Evolutionary conservation across 2,113 vertebrate genomes (phyloP).

Genomic region (Cavia porcellus): DNA sequence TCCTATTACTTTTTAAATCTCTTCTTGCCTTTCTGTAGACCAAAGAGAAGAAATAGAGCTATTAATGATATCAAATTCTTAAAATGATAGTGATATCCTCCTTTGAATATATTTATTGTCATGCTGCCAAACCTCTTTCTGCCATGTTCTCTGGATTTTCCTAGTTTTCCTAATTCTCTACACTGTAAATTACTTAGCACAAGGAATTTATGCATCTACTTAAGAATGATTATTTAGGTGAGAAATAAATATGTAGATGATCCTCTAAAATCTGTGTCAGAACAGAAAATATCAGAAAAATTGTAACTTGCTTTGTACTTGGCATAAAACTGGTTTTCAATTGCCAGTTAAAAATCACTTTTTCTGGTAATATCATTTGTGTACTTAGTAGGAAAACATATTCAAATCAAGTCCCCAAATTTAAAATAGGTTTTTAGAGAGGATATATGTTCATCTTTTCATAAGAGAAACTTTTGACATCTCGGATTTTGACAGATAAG

Average conservation of each 20-base stretch:
- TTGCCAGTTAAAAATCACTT: constrained; percentile 64
- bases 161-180: constrained; percentile 72
- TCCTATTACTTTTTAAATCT: constrained; percentile 52
- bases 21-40: constrained; percentile 52
- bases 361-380: background rate
- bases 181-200: constrained; percentile 75
- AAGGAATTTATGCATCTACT: constrained; percentile 74
- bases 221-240: constrained; percentile 77
- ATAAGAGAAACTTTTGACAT: constrained; percentile 51
- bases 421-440: constrained; percentile 49
- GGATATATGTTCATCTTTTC: background rate
- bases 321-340: constrained; percentile 65
- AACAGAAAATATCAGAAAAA: constrained; percentile 71
- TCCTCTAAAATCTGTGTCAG: constrained; percentile 81
- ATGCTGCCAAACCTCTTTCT: constrained; percentile 14
- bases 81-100: constrained; percentile 57
- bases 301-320: constrained; percentile 63
- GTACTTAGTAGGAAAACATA: background rate
- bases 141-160: constrained; percentile 48
- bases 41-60: constrained; percentile 72
- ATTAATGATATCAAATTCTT: constrained; percentile 81
- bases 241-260: constrained; percentile 83
- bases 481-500: constrained; percentile 54
- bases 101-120: constrained; percentile 71
- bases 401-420: constrained; percentile 68